Conservation (phyloP, 2,888 invertebrate species). For the Nasonovia ribisnigri region DNA sequence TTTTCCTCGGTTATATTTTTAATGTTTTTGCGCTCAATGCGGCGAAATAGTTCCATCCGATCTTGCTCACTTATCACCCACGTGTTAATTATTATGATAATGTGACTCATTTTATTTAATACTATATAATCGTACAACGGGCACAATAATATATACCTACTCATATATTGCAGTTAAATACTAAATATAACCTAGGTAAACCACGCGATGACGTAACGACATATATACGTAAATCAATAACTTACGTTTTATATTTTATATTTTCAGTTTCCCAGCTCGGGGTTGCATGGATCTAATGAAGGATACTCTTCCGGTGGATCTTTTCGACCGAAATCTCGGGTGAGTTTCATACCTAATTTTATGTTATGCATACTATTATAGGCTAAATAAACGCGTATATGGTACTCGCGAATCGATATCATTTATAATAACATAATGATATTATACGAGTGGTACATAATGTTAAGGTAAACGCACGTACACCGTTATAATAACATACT, state of each 20-base stretch:
- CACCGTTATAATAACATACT: not conserved
- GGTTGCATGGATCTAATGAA: constrained; percentile 61
- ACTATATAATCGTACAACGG: not conserved
- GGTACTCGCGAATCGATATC: not conserved
- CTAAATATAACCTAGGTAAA: not conserved
- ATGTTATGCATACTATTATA: not conserved
- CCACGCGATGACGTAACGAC: not conserved
- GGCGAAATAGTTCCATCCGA: not conserved
- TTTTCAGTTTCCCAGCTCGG: constrained; percentile 65
- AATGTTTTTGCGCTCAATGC: not conserved
- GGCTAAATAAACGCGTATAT: not conserved
- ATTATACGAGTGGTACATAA: not conserved
- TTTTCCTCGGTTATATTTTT: not conserved
- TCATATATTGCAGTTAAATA: not conserved
- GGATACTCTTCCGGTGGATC: constrained; percentile 63
- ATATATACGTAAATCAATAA: not conserved
- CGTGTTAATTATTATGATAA: not conserved
- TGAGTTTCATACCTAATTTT: constrained; percentile 12
- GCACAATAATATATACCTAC: not conserved
- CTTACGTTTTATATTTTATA: not conserved
- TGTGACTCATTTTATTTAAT: not conserved
- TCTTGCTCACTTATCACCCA: not conserved
- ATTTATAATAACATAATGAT: not conserved
- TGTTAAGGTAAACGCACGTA: not conserved
- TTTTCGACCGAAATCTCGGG: constrained; percentile 63